phyloP scores from a whole-genome alignment of 2,888 invertebrate species.

The Chouioia cunea region DNA sequence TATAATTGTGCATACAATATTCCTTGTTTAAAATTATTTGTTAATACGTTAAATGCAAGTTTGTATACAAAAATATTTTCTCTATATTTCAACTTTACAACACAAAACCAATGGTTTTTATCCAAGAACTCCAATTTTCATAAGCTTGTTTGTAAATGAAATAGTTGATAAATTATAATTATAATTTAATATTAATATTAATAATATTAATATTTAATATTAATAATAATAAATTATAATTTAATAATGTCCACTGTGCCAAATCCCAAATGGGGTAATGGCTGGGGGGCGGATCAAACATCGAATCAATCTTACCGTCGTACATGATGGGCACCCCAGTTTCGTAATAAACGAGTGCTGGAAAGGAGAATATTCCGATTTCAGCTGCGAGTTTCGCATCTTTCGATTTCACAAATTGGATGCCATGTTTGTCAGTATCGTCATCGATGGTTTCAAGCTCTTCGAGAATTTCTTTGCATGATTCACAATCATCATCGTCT shows the following conservation, averaged over 20 bases:
- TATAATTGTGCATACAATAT: neutral
- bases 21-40: neutral
- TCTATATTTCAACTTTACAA: too few species aligned
- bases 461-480: constrained; percentile 87
- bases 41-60: too few species aligned
- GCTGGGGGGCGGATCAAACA: too few species aligned
- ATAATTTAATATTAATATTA: neutral
- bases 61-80: too few species aligned
- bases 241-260: neutral
- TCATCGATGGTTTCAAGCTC: constrained; percentile 93
- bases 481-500: constrained; percentile 88
- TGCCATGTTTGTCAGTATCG: constrained; percentile 91
- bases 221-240: neutral
- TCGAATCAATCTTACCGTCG: constrained; percentile 79
- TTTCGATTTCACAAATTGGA: constrained; percentile 93
- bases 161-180: too few species aligned
- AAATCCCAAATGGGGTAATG: constrained; percentile 7
- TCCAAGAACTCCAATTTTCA: too few species aligned
- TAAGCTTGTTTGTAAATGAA: too few species aligned
- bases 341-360: constrained; percentile 92
- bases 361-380: constrained; percentile 92
- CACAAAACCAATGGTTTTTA: too few species aligned
- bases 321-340: constrained; percentile 95
- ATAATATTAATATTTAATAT: neutral
- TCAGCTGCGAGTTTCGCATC: constrained; percentile 90